Evolutionary conservation across 2,113 vertebrate species (phyloP), one percentile per base, ranked within the genome.

Genomic region (Dicerorhinus sumatrensis): DNA sequence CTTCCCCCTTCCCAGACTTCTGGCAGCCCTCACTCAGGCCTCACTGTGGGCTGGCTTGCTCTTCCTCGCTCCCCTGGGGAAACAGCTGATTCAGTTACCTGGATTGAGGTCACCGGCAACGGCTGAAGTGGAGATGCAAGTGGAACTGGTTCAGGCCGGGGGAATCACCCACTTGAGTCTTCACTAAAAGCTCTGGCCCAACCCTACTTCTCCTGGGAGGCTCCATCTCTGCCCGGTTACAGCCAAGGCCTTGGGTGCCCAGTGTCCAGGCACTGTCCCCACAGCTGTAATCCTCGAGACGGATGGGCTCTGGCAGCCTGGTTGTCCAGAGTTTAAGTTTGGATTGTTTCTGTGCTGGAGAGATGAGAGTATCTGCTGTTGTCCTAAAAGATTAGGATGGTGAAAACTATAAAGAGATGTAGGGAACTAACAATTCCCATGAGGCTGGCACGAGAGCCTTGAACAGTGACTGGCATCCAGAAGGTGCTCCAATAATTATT

Each of bases 51-150:
- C 93, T 76, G 21, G 70, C 89, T 80, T 2, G 1, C 8, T 3
- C 94, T 92, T 75, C 79, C 92, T 90, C 33, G 16, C 60, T 83
- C 75, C 87, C 51, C 31, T 25, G 72, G 67, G 84, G 92, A 96
- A 97, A 92, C 33, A 75, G 98, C 97, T 98, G 97, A 98, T 97
- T 98, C 97, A 98, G 77, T 97, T 91, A 97, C 97, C 77, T 94
- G 98, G 94, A 98, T 98, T 92, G 96, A 98, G 98, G 98, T 98
- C 97, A 89, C 65, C 51, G 94, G 92, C 95, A 90, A 69, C 69
- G 95, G 87, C 60, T 97, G 69, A 95, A 89, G 97, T 79, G 25
- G 98, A 96, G 97, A 54, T 89, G 94, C 98, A 98, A 97, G 98
- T 96, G 97, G 96, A 98, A 98, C 98, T 93, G 97, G 98, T 98